Percentiles rank a stretch among this genome's conserved stretches.
Evolutionary conservation across 2,113 vertebrate species (phyloP).

Genomic region (Pseudopipra pipra): DNA sequence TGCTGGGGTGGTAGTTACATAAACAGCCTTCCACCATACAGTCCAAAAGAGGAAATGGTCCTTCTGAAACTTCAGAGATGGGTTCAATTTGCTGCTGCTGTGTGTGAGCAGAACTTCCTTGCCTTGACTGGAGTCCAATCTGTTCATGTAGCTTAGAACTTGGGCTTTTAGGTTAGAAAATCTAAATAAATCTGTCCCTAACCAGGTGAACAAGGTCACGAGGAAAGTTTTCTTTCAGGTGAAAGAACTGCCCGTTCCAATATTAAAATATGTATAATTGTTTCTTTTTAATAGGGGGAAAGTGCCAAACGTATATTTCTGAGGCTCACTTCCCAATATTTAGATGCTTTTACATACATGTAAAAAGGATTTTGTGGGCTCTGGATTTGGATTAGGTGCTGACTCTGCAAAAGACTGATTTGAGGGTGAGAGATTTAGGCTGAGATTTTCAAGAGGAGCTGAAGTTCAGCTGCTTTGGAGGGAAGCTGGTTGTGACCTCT

Average conservation of each 20-base stretch:
- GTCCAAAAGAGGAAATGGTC: conserved; percentile 21
- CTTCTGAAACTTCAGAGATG: not conserved
- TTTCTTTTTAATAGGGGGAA: not conserved
- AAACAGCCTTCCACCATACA: not conserved
- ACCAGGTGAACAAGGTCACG: not conserved
- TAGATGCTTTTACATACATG: not conserved
- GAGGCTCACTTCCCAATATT: not conserved
- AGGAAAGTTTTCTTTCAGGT: not conserved
- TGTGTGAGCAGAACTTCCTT: not conserved
- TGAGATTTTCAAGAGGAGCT: not conserved
- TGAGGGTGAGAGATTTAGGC: not conserved
- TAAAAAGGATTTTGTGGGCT: not conserved
- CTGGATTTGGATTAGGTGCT: not conserved
- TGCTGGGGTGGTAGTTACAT: not conserved
- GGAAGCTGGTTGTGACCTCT: not conserved
- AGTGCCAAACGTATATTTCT: not conserved
- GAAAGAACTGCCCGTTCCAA: not conserved
- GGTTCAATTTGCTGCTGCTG: not conserved
- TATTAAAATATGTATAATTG: not conserved
- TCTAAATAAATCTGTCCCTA: not conserved
- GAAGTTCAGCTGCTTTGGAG: not conserved
- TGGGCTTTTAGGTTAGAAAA: not conserved
- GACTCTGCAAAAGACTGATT: not conserved
- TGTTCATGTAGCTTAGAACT: not conserved
- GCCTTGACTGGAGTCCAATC: not conserved